A percentile compares a stretch with the other conserved stretches of the same genome.
phyloP scores from a whole-genome alignment of 2,888 invertebrate species.

The Drosophila anomelani region DNA sequence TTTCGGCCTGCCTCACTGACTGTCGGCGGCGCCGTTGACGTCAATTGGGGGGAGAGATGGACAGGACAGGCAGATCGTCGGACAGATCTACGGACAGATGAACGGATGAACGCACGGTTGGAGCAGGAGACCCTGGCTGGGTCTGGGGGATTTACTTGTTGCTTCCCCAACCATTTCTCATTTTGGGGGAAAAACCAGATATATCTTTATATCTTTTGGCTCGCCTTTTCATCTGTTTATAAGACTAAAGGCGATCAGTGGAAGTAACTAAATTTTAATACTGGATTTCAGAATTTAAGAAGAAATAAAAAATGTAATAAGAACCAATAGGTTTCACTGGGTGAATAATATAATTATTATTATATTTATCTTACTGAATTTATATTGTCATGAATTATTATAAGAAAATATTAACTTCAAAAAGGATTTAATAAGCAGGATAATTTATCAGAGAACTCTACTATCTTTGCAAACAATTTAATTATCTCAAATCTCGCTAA shows the following conservation, averaged over 20 bases:
- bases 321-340: too few relatives aligned
- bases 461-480: not conserved
- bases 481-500: not conserved
- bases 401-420: not conserved
- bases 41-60: conserved; percentile 56
- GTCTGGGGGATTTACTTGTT: conserved; percentile 14
- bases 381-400: not conserved
- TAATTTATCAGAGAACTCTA: not conserved
- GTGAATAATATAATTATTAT: not conserved
- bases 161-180: not conserved
- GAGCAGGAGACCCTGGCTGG: conserved; percentile 9
- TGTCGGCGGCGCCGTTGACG: conserved; percentile 66
- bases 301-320: not conserved
- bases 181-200: conserved; percentile 15
- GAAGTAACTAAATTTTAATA: conserved; percentile 23
- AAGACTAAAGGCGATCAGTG: not conserved
- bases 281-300: not conserved
- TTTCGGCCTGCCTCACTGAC: conserved; percentile 67
- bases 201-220: conserved; percentile 14
- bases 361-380: not conserved
- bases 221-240: conserved; percentile 22
- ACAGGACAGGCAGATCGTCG: conserved; percentile 13
- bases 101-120: conserved; percentile 8
- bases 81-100: conserved; percentile 9
- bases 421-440: not conserved